Conservation (phyloP, 2,888 invertebrate species). For the Chrysopilus asiliformis region DNA sequence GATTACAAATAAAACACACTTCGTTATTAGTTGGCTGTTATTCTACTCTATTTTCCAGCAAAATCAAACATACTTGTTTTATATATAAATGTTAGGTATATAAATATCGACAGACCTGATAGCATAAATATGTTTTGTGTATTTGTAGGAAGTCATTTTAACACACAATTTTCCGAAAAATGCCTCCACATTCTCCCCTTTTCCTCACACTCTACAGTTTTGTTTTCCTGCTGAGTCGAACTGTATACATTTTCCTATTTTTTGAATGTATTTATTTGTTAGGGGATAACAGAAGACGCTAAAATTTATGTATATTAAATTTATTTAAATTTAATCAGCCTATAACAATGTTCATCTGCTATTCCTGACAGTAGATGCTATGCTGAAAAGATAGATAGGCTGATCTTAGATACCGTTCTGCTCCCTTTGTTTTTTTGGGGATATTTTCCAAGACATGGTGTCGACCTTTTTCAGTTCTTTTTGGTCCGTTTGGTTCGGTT, state of each 20-base stretch:
- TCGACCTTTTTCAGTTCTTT: not conserved
- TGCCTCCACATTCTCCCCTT: too few species aligned
- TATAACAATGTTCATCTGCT: too few species aligned
- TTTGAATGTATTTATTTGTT: too few species aligned
- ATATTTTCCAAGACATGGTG: not conserved
- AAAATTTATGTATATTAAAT: conserved; percentile 35
- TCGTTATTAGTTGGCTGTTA: conserved; percentile 1
- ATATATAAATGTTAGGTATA: not conserved
- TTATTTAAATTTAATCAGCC: conserved; percentile 36
- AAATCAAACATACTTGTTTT: not conserved
- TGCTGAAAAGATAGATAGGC: conserved; percentile 1
- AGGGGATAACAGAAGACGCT: conserved; percentile 12
- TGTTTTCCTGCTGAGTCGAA: not conserved
- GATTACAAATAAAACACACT: conserved; percentile 1
- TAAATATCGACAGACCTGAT: too few species aligned
- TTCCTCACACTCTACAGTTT: too few species aligned
- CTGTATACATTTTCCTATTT: not conserved
- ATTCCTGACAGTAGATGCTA: too few species aligned
- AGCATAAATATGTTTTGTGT: too few species aligned
- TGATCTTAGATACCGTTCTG: conserved; percentile 1
- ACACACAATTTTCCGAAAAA: too few species aligned
- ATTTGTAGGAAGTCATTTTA: too few species aligned
- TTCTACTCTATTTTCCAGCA: not conserved
- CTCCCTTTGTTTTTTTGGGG: conserved; percentile 1
- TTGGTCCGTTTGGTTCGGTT: not conserved